phyloP scores from a whole-genome alignment of 2,113 vertebrate species.

The Otis tarda region DNA sequence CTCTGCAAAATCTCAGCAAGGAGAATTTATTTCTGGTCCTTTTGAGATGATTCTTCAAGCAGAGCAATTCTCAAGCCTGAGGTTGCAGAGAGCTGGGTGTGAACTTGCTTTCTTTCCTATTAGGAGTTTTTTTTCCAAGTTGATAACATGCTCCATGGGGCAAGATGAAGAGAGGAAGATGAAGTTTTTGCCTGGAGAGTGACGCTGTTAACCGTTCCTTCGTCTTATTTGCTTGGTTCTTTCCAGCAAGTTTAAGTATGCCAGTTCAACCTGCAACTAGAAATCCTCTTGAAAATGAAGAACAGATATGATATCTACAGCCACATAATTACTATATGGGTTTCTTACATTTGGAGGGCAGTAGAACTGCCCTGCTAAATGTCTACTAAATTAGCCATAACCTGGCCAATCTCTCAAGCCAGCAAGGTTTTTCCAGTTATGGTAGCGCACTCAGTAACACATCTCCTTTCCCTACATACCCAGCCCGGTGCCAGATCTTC shows the following conservation, averaged over 20 bases:
- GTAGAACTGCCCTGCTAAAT: background rate
- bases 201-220: background rate
- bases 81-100: background rate
- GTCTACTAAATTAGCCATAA: background rate
- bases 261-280: background rate
- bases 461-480: fast-evolving
- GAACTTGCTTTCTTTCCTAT: background rate
- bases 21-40: background rate
- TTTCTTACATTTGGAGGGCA: background rate
- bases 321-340: background rate
- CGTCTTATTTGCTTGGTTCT: background rate
- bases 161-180: background rate
- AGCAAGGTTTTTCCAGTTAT: background rate
- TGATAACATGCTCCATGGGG: background rate
- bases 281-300: background rate
- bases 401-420: background rate
- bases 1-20: background rate
- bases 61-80: background rate
- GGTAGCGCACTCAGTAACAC: background rate
- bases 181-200: background rate
- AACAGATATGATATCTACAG: background rate
- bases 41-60: background rate
- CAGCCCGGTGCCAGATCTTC: background rate
- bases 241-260: background rate
- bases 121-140: background rate